Conservation (phyloP, 2,888 invertebrate species). For the Pasiphila rectangulata region DNA sequence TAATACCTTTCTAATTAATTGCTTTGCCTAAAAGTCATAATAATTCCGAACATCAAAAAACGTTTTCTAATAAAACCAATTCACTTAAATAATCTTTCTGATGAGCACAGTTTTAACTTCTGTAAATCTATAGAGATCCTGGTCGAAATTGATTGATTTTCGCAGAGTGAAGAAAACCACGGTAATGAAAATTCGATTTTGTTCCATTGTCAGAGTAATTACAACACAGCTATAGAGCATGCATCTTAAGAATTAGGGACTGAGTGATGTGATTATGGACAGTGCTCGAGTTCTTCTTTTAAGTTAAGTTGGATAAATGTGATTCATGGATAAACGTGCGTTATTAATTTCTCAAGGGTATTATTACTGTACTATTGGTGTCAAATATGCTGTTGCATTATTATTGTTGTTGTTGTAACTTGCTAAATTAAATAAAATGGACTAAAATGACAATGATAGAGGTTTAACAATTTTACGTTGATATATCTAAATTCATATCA, state of each 20-base stretch:
- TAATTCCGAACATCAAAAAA: background rate
- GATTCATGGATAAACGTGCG: no score
- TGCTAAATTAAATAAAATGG: no score
- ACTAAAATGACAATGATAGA: no score
- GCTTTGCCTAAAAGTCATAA: no score
- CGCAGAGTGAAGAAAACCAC: constrained; percentile 15
- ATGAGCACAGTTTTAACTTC: constrained; percentile 6
- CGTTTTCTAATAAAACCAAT: background rate
- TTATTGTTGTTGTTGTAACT: no score
- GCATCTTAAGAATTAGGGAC: no score
- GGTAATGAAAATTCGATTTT: constrained; percentile 24
- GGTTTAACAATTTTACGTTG: no score
- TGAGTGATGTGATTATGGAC: background rate
- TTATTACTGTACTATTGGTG: no score
- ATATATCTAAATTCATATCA: no score
- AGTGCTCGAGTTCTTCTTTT: background rate
- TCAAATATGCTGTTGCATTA: no score
- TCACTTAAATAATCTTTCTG: background rate
- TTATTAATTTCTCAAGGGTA: no score
- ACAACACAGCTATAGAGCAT: background rate
- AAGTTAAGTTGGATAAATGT: no score
- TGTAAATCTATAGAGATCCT: constrained; percentile 12
- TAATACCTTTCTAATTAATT: background rate
- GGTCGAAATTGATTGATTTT: constrained; percentile 23
- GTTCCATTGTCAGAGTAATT: constrained; percentile 11